Conservation (phyloP, 2,888 invertebrate genomes). For the Heliconius hortense region DNA sequence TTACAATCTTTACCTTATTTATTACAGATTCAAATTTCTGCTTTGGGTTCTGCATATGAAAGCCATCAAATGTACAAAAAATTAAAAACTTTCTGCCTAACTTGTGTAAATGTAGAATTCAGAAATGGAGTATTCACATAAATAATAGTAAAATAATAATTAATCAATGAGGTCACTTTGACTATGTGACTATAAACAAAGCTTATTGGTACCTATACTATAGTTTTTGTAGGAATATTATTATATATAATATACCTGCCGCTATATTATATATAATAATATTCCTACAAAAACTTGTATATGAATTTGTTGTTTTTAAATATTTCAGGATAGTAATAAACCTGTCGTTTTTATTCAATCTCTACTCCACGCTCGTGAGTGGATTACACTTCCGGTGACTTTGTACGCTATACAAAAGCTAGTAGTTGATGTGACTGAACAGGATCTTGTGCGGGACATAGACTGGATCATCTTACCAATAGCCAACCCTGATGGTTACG, state of each 20-base stretch:
- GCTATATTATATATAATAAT: background rate
- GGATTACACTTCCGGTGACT: constrained; percentile 84
- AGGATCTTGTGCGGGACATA: constrained; percentile 76
- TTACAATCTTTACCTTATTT: no score
- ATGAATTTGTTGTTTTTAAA: background rate
- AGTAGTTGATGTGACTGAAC: constrained; percentile 79
- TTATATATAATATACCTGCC: no score
- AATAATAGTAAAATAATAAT: no score
- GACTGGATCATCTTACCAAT: constrained; percentile 86
- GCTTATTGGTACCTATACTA: no score
- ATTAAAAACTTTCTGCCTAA: no score
- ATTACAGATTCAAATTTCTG: no score
- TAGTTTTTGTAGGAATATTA: no score
- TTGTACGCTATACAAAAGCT: constrained; percentile 85
- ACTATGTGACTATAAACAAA: background rate
- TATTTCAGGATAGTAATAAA: constrained; percentile 60
- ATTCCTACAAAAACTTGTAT: background rate
- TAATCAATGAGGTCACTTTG: background rate
- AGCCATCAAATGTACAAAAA: no score
- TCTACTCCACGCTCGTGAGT: constrained; percentile 85
- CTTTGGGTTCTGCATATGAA: no score
- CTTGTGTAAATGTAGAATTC: no score
- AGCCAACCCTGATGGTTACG: constrained; percentile 88
- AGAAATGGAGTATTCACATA: no score
- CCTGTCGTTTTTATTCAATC: constrained; percentile 83